Base-by-base conservation (phyloP, 2,113 vertebrate species). In the Corydoras sp. region DNA sequence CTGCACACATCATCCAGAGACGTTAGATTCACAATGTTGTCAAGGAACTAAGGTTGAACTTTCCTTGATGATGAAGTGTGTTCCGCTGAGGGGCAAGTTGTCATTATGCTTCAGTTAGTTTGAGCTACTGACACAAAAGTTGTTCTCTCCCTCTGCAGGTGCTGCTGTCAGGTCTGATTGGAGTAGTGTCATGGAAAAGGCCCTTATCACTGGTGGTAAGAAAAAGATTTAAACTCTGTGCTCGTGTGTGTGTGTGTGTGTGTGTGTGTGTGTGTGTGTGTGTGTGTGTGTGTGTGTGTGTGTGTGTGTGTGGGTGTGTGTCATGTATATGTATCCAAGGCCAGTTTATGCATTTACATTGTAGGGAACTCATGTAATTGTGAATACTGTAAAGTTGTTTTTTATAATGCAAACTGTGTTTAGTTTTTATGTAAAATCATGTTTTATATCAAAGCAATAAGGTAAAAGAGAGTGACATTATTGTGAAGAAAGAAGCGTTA, bases 111-210 rank as follows among this genome's bases (percentile, higher is more conserved):
- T 7, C 13, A n/a, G n/a, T 3, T 15, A 9, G 32, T 61, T 11
- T 4, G 10, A 68, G 49, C 12, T 58, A 49, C 61, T 10, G 55
- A 35, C 59, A 61, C 18, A 35, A 62, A 63, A 68, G 50, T 18
- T 66, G 2, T 67, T 66, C 72, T 50, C 29, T 73, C 13, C 24
- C 68, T 50, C 84, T 83, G 3, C 87, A 98, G 97, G 97, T 99
- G 85, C 90, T 99, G 82, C 81, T 99, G 77, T 99, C 97, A 0
- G 96, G 97, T 74, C 69, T 99, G 81, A 98, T 99, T 0, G 97
- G 97, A 0, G 94, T 99, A 53, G 96, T 99, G 82, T 98, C 96
- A 32, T 99, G 97, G 97, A 98, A 98, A 84, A 93, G 97, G 77
- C 96, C 97, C 3, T 91, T 99, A 56, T 98, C 97, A 13, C 91